Percentiles rank a stretch among this genome's conserved stretches.
phyloP scores from a whole-genome alignment of 2,113 vertebrate species.

The Isurus oxyrinchus region DNA sequence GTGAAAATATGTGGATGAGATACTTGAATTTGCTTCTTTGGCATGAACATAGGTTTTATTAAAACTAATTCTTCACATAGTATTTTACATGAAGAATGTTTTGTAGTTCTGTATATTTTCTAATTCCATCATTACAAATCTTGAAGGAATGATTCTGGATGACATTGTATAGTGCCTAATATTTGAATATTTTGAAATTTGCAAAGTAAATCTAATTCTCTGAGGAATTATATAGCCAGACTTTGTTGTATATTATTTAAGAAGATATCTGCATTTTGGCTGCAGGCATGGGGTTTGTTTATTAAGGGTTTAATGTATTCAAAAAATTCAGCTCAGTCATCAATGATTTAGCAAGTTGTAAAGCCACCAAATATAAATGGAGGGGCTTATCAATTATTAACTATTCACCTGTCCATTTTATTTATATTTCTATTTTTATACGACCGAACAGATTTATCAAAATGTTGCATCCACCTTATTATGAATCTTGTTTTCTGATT shows the following conservation, averaged over 20 bases:
- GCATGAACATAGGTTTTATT: not conserved
- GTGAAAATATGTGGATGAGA: not conserved
- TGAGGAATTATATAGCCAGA: not conserved
- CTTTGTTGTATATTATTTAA: conserved; percentile 6
- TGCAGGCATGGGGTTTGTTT: not conserved
- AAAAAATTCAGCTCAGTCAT: conserved; percentile 24
- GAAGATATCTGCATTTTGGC: conserved; percentile 12
- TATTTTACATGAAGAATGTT: not conserved
- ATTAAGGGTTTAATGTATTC: conserved; percentile 28
- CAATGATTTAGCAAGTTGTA: conserved; percentile 33
- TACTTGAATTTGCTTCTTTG: not conserved
- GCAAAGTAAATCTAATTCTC: not conserved
- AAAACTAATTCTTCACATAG: not conserved
- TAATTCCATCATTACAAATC: not conserved
- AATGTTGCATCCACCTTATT: not conserved
- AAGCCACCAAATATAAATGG: conserved; percentile 15
- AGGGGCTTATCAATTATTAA: conserved; percentile 27
- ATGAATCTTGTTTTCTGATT: not conserved
- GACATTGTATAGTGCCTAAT: not conserved
- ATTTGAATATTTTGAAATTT: conserved; percentile 21
- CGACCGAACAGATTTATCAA: not conserved
- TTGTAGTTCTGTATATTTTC: conserved; percentile 10
- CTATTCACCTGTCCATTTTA: conserved; percentile 28
- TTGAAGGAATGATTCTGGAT: not conserved
- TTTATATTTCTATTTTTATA: conserved; percentile 19